phyloP scores from a whole-genome alignment of 2,113 vertebrate genomes.

The Motacilla alba region DNA sequence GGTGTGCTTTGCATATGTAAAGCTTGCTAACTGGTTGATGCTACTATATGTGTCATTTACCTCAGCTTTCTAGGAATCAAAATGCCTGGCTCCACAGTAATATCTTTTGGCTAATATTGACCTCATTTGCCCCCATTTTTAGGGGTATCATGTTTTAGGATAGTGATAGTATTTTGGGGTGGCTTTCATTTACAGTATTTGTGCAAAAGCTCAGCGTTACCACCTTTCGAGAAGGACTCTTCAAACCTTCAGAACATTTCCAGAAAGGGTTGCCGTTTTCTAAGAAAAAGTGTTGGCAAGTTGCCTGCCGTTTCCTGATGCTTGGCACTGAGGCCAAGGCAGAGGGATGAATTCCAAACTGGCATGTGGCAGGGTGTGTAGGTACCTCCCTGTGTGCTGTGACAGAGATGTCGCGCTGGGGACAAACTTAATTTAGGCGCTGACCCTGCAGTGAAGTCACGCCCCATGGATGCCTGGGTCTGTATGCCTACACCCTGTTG shows the following conservation, averaged over 20 bases:
- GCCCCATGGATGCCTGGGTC: background rate
- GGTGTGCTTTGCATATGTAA: background rate
- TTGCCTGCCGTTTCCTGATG: slow-evolving; percentile 34
- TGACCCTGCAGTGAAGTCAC: background rate
- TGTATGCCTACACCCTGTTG: background rate
- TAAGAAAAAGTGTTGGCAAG: slow-evolving; percentile 36
- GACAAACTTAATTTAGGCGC: slow-evolving; percentile 2
- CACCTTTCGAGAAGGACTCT: slow-evolving; percentile 2
- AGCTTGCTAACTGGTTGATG: background rate
- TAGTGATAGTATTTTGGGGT: background rate
- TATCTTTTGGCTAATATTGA: background rate
- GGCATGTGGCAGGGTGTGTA: background rate
- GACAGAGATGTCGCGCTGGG: background rate
- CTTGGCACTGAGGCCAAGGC: background rate
- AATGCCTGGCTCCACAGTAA: background rate
- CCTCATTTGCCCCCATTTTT: background rate
- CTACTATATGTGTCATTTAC: background rate
- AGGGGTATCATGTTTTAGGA: background rate
- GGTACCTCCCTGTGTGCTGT: slow-evolving; percentile 19
- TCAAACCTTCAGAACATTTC: slow-evolving; percentile 44
- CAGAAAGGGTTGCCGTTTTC: slow-evolving; percentile 47
- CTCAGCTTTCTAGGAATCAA: background rate
- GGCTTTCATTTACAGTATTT: slow-evolving; percentile 3
- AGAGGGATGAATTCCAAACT: slow-evolving; percentile 21
- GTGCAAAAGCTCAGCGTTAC: background rate